phyloP scores from a whole-genome alignment of 1,140 invertebrate species.

The Pollicipes pollicipes region DNA sequence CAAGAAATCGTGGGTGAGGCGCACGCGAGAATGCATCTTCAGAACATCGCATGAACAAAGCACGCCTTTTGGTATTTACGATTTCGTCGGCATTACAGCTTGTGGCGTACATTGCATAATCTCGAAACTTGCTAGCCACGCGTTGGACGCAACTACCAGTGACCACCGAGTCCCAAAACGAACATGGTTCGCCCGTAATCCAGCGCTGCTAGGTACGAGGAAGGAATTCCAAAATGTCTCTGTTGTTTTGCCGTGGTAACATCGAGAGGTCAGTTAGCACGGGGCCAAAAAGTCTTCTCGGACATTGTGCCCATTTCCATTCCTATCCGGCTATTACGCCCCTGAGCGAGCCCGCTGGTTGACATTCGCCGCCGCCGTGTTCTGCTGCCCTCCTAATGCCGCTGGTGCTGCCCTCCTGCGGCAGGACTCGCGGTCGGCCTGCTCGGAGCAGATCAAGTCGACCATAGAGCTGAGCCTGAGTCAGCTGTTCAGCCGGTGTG shows the following conservation, averaged over 20 bases:
- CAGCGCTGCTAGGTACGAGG: too few relatives aligned
- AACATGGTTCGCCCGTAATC: too few relatives aligned
- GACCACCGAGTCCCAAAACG: too few relatives aligned
- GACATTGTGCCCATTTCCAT: neutral
- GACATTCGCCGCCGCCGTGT: neutral
- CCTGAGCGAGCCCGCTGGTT: neutral
- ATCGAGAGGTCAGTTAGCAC: neutral
- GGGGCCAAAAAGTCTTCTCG: neutral
- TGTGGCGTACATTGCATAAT: neutral
- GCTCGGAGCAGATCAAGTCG: neutral
- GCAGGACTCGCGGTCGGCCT: neutral
- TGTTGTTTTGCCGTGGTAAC: too few relatives aligned
- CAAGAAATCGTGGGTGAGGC: neutral
- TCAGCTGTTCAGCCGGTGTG: neutral
- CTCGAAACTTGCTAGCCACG: neutral
- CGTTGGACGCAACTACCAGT: too few relatives aligned
- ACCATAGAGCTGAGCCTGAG: neutral
- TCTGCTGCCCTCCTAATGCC: too few relatives aligned
- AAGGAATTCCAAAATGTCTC: too few relatives aligned
- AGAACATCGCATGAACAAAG: neutral
- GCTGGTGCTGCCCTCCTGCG: too few relatives aligned
- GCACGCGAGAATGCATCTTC: neutral
- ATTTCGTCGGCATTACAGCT: too few relatives aligned
- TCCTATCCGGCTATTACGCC: neutral
- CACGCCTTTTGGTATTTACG: neutral